Conservation (phyloP, 2,888 invertebrate genomes). For the Theretra japonica region DNA sequence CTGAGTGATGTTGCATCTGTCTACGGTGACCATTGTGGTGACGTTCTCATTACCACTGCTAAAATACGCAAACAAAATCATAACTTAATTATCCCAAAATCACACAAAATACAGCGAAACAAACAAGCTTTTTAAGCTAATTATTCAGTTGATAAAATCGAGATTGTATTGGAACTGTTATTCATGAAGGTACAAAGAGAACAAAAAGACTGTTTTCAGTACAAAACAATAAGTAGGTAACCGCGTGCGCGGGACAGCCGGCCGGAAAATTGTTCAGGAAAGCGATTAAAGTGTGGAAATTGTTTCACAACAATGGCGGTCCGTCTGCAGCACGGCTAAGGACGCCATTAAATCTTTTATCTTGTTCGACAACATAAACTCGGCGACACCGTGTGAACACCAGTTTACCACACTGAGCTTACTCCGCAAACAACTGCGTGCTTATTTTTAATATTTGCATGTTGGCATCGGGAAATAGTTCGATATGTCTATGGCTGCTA, state of each 20-base stretch:
- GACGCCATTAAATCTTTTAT: constrained; percentile 60
- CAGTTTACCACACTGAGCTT: constrained; percentile 7
- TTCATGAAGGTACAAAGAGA: constrained; percentile 49
- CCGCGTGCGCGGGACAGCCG: constrained; percentile 60
- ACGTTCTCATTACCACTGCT: no score
- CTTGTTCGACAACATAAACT: constrained; percentile 44
- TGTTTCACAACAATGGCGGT: constrained; percentile 64
- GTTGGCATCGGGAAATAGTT: not conserved
- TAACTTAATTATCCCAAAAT: not conserved
- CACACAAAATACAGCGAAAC: not conserved
- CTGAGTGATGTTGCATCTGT: no score
- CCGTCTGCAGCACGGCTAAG: constrained; percentile 53
- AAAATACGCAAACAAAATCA: not conserved
- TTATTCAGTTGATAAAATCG: constrained; percentile 33
- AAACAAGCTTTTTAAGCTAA: constrained; percentile 6
- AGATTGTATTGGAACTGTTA: constrained; percentile 44
- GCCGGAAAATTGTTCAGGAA: constrained; percentile 62
- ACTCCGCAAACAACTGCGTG: not conserved
- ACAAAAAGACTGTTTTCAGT: constrained; percentile 50
- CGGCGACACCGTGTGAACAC: constrained; percentile 12
- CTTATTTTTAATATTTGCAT: not conserved
- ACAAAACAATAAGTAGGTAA: constrained; percentile 54
- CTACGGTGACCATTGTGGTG: no score
- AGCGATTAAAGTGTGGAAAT: constrained; percentile 67
- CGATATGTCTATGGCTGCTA: not conserved